Evolutionary conservation across 2,888 invertebrate genomes (phyloP), one percentile per base, ranked within the genome.

Genomic region (Neelides folsomi): DNA sequence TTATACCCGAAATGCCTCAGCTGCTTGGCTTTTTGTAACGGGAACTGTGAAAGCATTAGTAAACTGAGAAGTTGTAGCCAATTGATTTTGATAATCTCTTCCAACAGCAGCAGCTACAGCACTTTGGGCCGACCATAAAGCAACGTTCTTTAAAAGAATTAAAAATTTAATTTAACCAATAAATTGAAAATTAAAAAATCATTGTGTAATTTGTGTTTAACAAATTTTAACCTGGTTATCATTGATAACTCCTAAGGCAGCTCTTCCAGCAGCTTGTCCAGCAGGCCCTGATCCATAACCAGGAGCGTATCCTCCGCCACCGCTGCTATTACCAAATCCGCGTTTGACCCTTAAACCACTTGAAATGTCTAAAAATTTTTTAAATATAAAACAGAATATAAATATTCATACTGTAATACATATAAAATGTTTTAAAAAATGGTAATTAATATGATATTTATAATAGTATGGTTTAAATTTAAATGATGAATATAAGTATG

Each of bases 11-110:
- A 60, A 60, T 10, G 59, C 59, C 12, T 51, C 42, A 1, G 39
- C 34, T 15, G 62, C 59, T 52, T 62, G 62, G 20, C 57, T 57
- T 43, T 62, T 60, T 20, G 65, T 63, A 7, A 63, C 56, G 3
- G 65, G 65, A 13, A 57, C 63, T 2, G 63, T 63, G 51, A 63
- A 65, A 27, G 52, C 50, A n/a, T 57, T 56, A 10, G 61, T 60
- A 43, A 57, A 65, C 38, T 65, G 63, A 4, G 60, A 54, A 12
- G 63, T 63, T 8, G 63, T 65, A 8, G 57, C 57, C 1, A 63
- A 43, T 55, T 60, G 60, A 41, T 60, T 59, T 19, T 57, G 51
- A 51, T 63, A 65, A 43, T 65, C 63, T 4, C 55, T 51, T 8
- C 59, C 60, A n/a, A 63, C 63, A 1, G 60, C 58, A 2, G 55